Evolutionary conservation across 2,113 vertebrate species (phyloP), one percentile per base, ranked within the genome.

Genomic region (Conger conger): DNA sequence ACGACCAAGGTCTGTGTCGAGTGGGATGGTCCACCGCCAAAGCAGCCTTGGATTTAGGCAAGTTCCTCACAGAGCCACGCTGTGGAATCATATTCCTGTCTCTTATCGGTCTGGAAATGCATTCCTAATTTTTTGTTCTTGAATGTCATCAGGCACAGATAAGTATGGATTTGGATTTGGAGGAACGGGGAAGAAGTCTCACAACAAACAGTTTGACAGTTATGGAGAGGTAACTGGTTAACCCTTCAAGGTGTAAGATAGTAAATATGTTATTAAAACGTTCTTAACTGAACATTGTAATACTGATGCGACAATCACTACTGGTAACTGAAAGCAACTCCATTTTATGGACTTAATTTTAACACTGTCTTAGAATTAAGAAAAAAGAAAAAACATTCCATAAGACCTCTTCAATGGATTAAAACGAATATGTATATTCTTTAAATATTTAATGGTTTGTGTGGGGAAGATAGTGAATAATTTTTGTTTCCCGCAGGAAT

Each of bases 171-270:
- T 99, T 93, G 98, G 98, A 79, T 99, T 97, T 92, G 98, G 98
- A 82, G 98, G 98, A 79, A 99, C 98, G 27, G 98, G 98, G 86
- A 99, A 99, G 92, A 99, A 99, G 86, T 99, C 98, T 82, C 95
- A 99, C 90, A 99, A 98, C 91, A 99, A 99, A 85, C 98, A 99
- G 73, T 99, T 99, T 95, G 98, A 99, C 92, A 99, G 97, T 91
- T 99, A 99, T 4, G 98, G 98, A 89, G 98, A 99, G 96, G 98
- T 99, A 89, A 91, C 87, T 0, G 27, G 8, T 33, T 38, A 9
- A 63, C 6, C 1, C 11, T 82, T 18, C 0, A 13, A 6, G 23
- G 23, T 79, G 54, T 57, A 9, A 42, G 40, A 57, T 16, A 18
- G 54, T 3, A 11, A 3, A 57, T n/a, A n/a, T n/a, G n/a, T n/a